A percentile compares a stretch with the other conserved stretches of the same genome.
Evolutionary conservation across 2,888 invertebrate genomes (phyloP).

Genomic region (Elmis aenea): DNA sequence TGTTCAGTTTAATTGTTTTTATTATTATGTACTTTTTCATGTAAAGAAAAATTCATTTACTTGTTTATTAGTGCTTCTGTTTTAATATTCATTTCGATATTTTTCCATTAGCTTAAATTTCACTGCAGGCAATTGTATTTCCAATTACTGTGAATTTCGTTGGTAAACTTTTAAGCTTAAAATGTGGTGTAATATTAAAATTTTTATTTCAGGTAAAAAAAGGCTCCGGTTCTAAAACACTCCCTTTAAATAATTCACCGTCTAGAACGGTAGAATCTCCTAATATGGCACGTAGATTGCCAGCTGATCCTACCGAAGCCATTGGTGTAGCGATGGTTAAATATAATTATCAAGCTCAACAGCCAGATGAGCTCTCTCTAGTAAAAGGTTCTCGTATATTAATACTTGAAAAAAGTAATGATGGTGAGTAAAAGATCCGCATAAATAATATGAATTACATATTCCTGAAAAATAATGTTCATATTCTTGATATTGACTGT

Average conservation of each 20-base stretch:
- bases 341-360: conserved; percentile 92
- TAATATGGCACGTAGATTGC: conserved; percentile 66
- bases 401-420: conserved; percentile 96
- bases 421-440: conserved; percentile 50
- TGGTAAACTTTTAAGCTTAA: too few relatives aligned
- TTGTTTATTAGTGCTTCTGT: neutral
- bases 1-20: too few relatives aligned
- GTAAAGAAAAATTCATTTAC: too few relatives aligned
- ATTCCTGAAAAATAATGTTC: too few relatives aligned
- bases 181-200: neutral
- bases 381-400: conserved; percentile 91
- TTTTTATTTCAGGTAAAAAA: conserved; percentile 49
- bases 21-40: too few relatives aligned
- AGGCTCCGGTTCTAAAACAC: conserved; percentile 75
- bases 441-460: conserved; percentile 1
- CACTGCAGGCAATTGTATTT: too few relatives aligned
- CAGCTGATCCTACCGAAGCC: conserved; percentile 81
- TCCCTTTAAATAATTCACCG: conserved; percentile 80
- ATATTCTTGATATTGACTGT: too few relatives aligned
- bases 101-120: neutral
- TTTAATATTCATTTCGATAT: neutral
- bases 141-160: too few relatives aligned
- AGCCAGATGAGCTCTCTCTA: conserved; percentile 91
- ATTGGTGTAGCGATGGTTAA: conserved; percentile 89
- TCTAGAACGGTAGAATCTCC: conserved; percentile 74